These are phyloP conservation scores for Sialis lutaria DNA, from an alignment of 2,888 invertebrate genomes.

Conservation along the genomic window DNA sequence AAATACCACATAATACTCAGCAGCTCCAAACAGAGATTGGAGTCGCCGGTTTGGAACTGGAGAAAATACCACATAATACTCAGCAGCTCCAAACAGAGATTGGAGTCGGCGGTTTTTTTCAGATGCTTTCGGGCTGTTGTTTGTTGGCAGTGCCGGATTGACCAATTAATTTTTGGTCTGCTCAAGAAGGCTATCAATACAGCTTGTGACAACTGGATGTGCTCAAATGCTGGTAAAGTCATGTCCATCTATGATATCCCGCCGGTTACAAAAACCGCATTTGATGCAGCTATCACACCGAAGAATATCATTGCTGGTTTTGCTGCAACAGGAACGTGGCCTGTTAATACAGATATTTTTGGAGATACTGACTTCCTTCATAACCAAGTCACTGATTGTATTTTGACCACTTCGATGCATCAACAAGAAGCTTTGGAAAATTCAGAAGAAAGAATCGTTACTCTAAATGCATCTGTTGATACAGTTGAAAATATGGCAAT, in stretches of 20 bases:
- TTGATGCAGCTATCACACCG: conserved; percentile 4
- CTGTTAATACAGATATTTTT: conserved; percentile 6
- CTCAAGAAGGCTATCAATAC: conserved; percentile 16
- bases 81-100: conserved; percentile 20
- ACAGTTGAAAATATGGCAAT: too few relatives aligned
- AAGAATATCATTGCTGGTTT: conserved; percentile 6
- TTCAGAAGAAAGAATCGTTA: too few relatives aligned
- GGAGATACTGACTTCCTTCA: conserved; percentile 1
- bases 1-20: conserved; percentile 19
- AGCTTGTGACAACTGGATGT: conserved; percentile 17
- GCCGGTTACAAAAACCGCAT: conserved; percentile 3
- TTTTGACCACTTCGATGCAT: background rate
- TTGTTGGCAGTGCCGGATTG: too few relatives aligned
- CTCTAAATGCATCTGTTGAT: too few relatives aligned
- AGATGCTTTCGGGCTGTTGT: conserved; percentile 18
- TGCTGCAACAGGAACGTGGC: conserved; percentile 4
- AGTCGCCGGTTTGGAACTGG: too few relatives aligned
- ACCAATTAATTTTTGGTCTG: too few relatives aligned
- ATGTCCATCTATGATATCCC: conserved; percentile 15
- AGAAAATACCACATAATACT: conserved; percentile 19
- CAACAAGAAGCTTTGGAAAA: too few relatives aligned
- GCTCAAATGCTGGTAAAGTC: conserved; percentile 11
- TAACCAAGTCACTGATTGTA: conserved; percentile 3
- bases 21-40: conserved; percentile 19
- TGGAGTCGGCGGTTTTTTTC: conserved; percentile 13